These are phyloP conservation scores for Chaetura pelagica DNA, from an alignment of 2,113 vertebrate genomes.

Conservation along the genomic window DNA sequence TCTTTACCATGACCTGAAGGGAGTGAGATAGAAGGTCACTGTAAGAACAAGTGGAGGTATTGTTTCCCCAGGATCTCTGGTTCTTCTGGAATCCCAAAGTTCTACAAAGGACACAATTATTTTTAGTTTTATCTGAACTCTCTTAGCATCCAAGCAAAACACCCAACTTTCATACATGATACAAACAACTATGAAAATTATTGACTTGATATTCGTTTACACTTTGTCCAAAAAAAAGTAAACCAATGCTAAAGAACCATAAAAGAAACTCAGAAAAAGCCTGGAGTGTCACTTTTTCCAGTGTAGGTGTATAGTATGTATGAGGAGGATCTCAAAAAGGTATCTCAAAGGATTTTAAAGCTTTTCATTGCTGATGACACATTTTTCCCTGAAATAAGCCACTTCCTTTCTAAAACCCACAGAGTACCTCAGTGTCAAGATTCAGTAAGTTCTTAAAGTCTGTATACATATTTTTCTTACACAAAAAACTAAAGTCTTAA, in stretches of 20 bases:
- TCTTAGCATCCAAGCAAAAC: background rate
- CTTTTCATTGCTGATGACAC: conserved; percentile 77
- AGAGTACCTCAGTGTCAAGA: conserved; percentile 69
- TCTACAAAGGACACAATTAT: background rate
- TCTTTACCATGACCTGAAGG: background rate
- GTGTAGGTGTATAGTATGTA: conserved; percentile 85
- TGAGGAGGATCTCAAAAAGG: conserved; percentile 74
- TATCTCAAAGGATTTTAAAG: conserved; percentile 72
- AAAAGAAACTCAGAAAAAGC: conserved; percentile 63
- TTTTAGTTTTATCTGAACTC: background rate
- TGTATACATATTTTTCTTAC: conserved; percentile 50
- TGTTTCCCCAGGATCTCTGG: background rate
- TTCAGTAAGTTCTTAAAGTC: conserved; percentile 51
- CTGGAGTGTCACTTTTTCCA: conserved; percentile 91
- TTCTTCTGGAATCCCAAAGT: background rate
- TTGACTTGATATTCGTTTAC: background rate
- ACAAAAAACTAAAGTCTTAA: conserved; percentile 43
- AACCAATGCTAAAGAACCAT: background rate
- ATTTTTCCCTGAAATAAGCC: conserved; percentile 82
- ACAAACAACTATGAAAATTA: background rate
- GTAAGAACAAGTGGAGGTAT: background rate
- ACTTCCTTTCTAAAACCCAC: conserved; percentile 90
- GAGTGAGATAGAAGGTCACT: background rate
- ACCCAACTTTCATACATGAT: background rate
- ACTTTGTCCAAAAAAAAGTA: conserved; percentile 7